Evolutionary conservation across 1,140 invertebrate genomes (phyloP), one percentile per base, ranked within the genome.

Genomic region (Ceratina calcarata): DNA sequence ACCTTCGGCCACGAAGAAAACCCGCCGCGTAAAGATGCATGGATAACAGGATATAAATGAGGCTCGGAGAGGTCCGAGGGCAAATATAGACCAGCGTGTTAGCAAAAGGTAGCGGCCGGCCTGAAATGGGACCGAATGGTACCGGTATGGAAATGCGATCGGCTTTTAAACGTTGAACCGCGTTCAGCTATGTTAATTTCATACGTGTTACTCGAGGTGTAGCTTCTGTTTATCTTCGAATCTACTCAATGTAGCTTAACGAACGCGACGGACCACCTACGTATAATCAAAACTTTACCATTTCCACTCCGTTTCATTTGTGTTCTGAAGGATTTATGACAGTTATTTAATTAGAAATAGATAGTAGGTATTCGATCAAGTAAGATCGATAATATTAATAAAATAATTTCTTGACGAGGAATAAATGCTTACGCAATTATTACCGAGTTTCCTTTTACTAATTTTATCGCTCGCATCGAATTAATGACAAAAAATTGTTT

Each of bases 221-320:
- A 92, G 91, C 90, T 91, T 91, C 88, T 90, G 90, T 92, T 92
- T 92, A 92, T 92, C 91, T 90, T 88, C 88, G 73, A 87, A 92
- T 92, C 90, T 89, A 89, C 84, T 82, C 85, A 87, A 89, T 91
- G 89, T 91, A 88, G 87, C 83, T 89, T 87, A 89, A 90, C 86
- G 80, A 89, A 90, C 83, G 83, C 73, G 67, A 57, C 51, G 87
- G 90, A 91, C 91, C 91, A 91, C 91, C 90, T 89, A 89, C 88
- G 85, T 49, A 49, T 58, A 55, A 53, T 7, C 16, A 1, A 49
- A 57, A 53, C 13, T 13, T 10, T n/a, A 37, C 37, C 22, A 37
- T 24, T 16, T 45, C 27, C 16, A 20, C 7, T 13, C 7, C 8
- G 27, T 64, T 7, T 3, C 18, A 32, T 32, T 55, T 53, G n/a